Conservation (phyloP, 2,888 invertebrate species). For the Epistrophe eligans region DNA sequence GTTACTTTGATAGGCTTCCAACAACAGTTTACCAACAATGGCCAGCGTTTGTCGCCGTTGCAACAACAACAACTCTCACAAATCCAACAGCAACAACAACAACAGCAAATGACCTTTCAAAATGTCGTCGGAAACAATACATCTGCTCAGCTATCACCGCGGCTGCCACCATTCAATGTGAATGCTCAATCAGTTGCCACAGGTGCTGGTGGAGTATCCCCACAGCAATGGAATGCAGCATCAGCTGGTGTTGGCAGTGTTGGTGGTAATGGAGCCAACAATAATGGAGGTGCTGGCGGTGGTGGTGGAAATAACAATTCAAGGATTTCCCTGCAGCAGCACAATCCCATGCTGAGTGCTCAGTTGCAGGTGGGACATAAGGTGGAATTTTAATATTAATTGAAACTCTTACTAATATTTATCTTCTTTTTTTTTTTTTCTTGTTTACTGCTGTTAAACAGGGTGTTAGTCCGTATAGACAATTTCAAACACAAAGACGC, state of each 20-base stretch:
- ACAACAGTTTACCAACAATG: constrained; percentile 81
- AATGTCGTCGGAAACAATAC: constrained; percentile 77
- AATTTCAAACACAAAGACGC: constrained; percentile 82
- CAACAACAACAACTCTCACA: constrained; percentile 81
- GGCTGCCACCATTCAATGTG: constrained; percentile 80
- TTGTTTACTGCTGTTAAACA: constrained; percentile 59
- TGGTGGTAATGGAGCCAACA: constrained; percentile 76
- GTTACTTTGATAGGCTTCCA: constrained; percentile 79
- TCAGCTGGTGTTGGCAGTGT: constrained; percentile 76
- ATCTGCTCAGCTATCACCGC: constrained; percentile 83
- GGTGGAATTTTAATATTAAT: constrained; percentile 38
- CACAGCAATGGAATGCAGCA: constrained; percentile 79
- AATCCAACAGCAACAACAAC: constrained; percentile 76
- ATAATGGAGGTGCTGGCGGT: constrained; percentile 74
- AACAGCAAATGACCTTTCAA: constrained; percentile 79
- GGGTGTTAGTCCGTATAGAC: constrained; percentile 82
- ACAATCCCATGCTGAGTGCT: constrained; percentile 95
- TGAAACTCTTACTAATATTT: constrained; percentile 20
- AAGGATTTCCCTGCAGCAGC: constrained; percentile 85
- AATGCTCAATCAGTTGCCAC: constrained; percentile 73
- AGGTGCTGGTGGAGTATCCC: constrained; percentile 76
- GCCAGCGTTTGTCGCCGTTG: constrained; percentile 82
- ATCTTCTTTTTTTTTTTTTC: constrained; percentile 35
- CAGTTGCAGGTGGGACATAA: constrained; percentile 89
- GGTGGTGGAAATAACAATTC: constrained; percentile 76